A percentile compares a stretch with the other conserved stretches of the same genome.
Evolutionary conservation across 2,888 invertebrate species (phyloP).

Genomic region (Chrysodeixis includens): DNA sequence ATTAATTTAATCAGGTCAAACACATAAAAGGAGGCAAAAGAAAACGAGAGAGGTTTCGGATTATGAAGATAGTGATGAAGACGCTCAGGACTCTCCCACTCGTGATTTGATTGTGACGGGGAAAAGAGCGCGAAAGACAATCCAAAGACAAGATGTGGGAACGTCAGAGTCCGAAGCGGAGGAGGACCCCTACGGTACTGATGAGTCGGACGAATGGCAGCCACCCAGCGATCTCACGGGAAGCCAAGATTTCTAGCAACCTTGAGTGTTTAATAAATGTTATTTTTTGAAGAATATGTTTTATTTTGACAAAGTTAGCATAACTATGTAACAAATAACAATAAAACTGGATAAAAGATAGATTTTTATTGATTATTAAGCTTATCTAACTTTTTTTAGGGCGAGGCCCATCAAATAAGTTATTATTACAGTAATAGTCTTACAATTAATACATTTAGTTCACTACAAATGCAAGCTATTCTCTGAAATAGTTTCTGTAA

Average conservation of each 20-base stretch:
- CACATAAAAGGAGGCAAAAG: constrained; percentile 48
- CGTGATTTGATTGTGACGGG: constrained; percentile 67
- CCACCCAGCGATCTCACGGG: constrained; percentile 71
- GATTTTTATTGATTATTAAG: neutral
- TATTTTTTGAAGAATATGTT: constrained; percentile 13
- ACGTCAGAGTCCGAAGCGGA: constrained; percentile 75
- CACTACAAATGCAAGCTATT: neutral
- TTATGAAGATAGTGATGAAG: constrained; percentile 54
- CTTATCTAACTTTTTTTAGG: neutral
- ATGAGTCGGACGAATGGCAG: constrained; percentile 86
- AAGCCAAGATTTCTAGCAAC: constrained; percentile 65
- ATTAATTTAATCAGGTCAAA: constrained; percentile 57
- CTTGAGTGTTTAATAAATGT: constrained; percentile 38
- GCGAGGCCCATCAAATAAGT: neutral
- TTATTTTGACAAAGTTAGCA: too few relatives aligned
- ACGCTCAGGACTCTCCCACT: constrained; percentile 48
- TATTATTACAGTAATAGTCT: neutral
- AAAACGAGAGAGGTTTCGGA: constrained; percentile 18
- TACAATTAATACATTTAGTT: neutral
- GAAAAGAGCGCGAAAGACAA: constrained; percentile 70
- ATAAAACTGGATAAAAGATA: neutral
- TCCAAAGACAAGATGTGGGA: constrained; percentile 61
- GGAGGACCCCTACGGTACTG: constrained; percentile 84
- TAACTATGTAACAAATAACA: too few relatives aligned
- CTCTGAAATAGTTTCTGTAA: neutral